A percentile compares a stretch with the other conserved stretches of the same genome.
Evolutionary conservation across 2,797 vertebrate species (phyloP).

Genomic region (Cuculus canorus): DNA sequence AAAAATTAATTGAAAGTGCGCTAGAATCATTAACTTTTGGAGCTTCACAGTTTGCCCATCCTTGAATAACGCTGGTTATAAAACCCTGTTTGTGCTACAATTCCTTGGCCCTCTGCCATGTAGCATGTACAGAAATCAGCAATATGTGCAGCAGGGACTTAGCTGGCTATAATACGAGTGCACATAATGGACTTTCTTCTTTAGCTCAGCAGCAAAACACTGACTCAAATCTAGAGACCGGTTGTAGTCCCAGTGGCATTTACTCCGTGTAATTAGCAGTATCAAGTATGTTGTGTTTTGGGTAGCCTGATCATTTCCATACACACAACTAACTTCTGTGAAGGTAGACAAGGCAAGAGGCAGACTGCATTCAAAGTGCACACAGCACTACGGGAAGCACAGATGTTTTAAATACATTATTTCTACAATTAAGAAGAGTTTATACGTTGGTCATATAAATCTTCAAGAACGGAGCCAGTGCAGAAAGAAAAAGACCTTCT

Average conservation of each 20-base stretch:
- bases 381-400: neutral
- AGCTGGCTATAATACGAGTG: neutral
- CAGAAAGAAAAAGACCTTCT: neutral
- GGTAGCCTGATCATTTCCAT: constrained; percentile 73
- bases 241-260: constrained; percentile 44
- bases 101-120: neutral
- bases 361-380: constrained; percentile 17
- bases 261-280: constrained; percentile 56
- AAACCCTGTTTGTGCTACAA: constrained; percentile 46
- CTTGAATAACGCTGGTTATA: constrained; percentile 51
- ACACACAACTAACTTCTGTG: constrained; percentile 61
- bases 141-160: constrained; percentile 40
- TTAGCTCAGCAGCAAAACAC: constrained; percentile 40
- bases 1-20: constrained; percentile 63
- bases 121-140: constrained; percentile 38
- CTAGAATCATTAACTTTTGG: constrained; percentile 56
- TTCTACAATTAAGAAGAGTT: constrained; percentile 66
- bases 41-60: constrained; percentile 60
- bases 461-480: neutral
- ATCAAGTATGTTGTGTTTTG: constrained; percentile 64
- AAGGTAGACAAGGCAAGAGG: neutral
- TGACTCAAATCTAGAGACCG: constrained; percentile 45
- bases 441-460: constrained; percentile 64
- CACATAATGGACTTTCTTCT: constrained; percentile 16
- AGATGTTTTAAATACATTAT: constrained; percentile 72